Evolutionary conservation across 2,888 invertebrate genomes (phyloP).

Genomic region (Hemicrepidius hirtus): DNA sequence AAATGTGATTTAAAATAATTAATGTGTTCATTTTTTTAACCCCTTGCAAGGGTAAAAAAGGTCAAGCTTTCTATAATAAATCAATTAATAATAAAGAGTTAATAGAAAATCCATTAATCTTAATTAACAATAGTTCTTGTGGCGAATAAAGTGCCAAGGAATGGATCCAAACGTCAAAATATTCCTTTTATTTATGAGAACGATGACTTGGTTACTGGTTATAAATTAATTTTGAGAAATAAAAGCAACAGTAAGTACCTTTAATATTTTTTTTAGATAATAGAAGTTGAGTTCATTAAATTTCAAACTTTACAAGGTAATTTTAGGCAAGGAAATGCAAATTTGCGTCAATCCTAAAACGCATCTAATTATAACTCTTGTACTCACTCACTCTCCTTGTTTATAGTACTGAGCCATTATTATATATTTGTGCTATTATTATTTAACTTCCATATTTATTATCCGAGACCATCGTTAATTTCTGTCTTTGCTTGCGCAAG

Average conservation of each 20-base stretch:
- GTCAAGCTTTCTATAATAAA: not conserved
- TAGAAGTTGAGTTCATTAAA: too few relatives aligned
- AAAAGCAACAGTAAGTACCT: not conserved
- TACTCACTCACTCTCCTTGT: not conserved
- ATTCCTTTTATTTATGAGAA: slow-evolving; percentile 14
- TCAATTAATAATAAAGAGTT: not conserved
- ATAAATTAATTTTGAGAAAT: slow-evolving; percentile 26
- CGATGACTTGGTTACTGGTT: slow-evolving; percentile 14
- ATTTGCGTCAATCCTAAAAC: slow-evolving; percentile 1
- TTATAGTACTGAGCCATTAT: not conserved
- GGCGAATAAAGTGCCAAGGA: slow-evolving; percentile 17
- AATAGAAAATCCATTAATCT: slow-evolving; percentile 10
- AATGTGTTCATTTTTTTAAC: not conserved
- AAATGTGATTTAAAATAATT: too few relatives aligned
- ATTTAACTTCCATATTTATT: not conserved
- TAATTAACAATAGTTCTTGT: not conserved
- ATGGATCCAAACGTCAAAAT: slow-evolving; percentile 23
- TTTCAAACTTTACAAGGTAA: too few relatives aligned
- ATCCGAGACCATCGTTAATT: not conserved
- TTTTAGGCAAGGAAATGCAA: not conserved
- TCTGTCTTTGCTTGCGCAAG: not conserved
- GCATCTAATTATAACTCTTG: slow-evolving; percentile 9
- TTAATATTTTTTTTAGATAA: not conserved
- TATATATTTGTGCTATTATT: slow-evolving; percentile 2
- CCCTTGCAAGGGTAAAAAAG: not conserved